Conservation (phyloP, 2,888 invertebrate genomes). For the Apeira syringaria region DNA sequence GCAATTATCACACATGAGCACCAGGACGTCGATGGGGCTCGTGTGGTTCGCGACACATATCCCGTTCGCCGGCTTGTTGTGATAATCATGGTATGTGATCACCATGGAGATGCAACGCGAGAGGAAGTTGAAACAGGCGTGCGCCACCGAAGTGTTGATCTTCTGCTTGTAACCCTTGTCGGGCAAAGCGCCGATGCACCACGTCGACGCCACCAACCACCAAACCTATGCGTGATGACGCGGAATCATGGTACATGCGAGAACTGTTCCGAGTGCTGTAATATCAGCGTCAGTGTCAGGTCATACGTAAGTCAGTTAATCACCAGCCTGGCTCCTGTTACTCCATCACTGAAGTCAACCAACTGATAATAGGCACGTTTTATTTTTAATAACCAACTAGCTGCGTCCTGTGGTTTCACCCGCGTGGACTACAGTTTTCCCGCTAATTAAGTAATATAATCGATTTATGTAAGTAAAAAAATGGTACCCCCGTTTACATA, state of each 20-base stretch:
- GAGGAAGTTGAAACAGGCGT: constrained; percentile 96
- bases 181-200: constrained; percentile 92
- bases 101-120: constrained; percentile 96
- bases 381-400: no score
- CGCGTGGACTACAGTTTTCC: no score
- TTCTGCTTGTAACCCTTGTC: constrained; percentile 90
- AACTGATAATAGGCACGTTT: no score
- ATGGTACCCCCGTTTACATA: no score
- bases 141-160: constrained; percentile 90
- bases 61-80: constrained; percentile 91
- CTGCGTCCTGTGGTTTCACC: no score
- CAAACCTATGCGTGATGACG: constrained; percentile 85
- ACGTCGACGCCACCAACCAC: constrained; percentile 94
- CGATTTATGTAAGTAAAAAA: no score
- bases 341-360: no score
- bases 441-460: no score
- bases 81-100: constrained; percentile 92
- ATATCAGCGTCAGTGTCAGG: background rate
- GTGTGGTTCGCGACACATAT: constrained; percentile 99
- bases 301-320: background rate
- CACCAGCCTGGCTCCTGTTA: no score
- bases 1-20: constrained; percentile 98
- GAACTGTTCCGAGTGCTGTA: background rate
- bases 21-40: constrained; percentile 98
- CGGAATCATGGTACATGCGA: background rate